Base-by-base conservation (phyloP, 2,888 invertebrate genomes). In the Troilus luridus region DNA sequence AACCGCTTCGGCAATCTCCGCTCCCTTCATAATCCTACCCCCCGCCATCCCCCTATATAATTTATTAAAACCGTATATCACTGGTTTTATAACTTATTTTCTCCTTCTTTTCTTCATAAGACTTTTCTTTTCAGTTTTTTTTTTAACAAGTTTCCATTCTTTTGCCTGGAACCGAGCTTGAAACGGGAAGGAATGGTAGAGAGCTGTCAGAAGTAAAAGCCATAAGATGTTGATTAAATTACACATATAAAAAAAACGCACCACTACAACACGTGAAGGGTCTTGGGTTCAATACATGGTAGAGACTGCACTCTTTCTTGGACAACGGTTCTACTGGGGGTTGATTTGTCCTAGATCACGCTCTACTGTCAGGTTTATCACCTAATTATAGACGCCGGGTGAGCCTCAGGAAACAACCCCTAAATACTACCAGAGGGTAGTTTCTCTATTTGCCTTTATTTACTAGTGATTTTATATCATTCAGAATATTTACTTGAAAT, bases 21-120 rank as follows among this genome's bases (percentile, higher is more conserved):
- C 85, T 58, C 85, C 85, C 85, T 56, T 85, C 85, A 85, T 85
- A n/a, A 58, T 85, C 85, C 85, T 56, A 85, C 85, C n/a, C 85
- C 56, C 56, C 21, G n/a, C 85, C 85, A 85, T 56, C n/a, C 85
- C 85, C 85, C 85, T 54, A 54, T 85, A 85, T 85, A 85, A 85
- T 85, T 85, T 85, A 85, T 85, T 85, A 85, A 85, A 85, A 56
- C 58, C 85, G 85, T 85, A 56, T 85, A 85, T 85, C 85, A 85
- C 85, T 58, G 85, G 85, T 56, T 85, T 85, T 85, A 85, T 85
- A 85, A 3, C 85, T 85, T 85, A 56, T 85, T 85, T 85, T 85
- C 85, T 12, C 58, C 85, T 85, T 11, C 85, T 85, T 85, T 85
- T 85, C 85, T 85, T 85, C 85, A 54, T 85, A 85, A n/a, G 41